These are phyloP conservation scores for Pogonocichla stellata DNA, from an alignment of 2,113 vertebrate genomes.

Conservation along the genomic window DNA sequence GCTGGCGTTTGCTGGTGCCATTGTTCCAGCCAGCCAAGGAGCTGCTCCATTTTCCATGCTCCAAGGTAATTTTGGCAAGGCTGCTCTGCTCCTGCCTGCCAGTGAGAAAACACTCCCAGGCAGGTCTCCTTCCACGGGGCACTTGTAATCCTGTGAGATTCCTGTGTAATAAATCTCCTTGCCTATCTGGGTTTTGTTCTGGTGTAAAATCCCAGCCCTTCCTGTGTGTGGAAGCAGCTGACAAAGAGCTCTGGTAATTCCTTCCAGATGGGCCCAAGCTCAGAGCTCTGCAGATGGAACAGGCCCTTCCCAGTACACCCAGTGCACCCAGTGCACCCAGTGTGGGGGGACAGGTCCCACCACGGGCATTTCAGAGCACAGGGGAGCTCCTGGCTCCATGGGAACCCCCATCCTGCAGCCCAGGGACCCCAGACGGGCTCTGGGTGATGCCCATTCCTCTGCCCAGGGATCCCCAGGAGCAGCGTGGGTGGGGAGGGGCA, in stretches of 20 bases:
- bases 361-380: no score
- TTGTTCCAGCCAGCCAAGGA: constrained; percentile 15
- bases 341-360: no score
- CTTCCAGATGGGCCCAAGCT: not conserved
- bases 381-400: no score
- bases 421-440: no score
- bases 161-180: not conserved
- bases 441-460: no score
- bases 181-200: not conserved
- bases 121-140: constrained; percentile 2
- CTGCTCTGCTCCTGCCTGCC: not conserved
- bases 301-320: no score
- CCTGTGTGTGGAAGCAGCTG: not conserved
- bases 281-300: no score
- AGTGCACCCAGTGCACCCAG: no score
- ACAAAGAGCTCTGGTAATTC: constrained; percentile 18
- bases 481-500: no score
- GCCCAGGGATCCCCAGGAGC: no score
- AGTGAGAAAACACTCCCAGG: not conserved
- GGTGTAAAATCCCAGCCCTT: not conserved
- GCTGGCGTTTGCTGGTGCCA: not conserved
- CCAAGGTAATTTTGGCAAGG: constrained; percentile 13
- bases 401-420: no score
- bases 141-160: not conserved
- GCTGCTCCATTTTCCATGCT: constrained; percentile 58